Percentiles rank a stretch among this genome's conserved stretches.
Evolutionary conservation across 1,140 invertebrate species (phyloP).

Genomic region (Teleopsis dalmanni): DNA sequence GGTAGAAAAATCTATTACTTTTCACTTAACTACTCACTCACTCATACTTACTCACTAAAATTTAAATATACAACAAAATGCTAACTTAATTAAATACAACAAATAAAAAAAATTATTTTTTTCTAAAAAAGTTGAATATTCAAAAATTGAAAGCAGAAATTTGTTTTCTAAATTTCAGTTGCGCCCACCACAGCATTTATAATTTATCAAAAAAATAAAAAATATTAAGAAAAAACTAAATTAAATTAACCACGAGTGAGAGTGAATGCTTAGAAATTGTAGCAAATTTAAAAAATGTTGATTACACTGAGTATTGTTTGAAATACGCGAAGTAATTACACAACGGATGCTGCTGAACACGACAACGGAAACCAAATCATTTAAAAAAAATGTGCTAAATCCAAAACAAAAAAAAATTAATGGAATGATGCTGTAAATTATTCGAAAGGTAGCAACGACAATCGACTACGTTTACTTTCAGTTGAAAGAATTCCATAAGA

Average conservation of each 20-base stretch:
- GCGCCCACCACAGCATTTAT: neutral
- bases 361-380: neutral
- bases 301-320: neutral
- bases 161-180: slow-evolving; percentile 11
- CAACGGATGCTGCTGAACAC: neutral
- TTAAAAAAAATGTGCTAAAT: neutral
- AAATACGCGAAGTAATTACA: neutral
- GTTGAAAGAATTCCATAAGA: neutral
- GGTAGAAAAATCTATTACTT: too few species aligned
- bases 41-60: neutral
- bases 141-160: slow-evolving; percentile 4
- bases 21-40: neutral
- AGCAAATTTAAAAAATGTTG: too few species aligned
- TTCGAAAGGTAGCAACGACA: too few species aligned
- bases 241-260: too few species aligned
- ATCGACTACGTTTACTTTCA: too few species aligned
- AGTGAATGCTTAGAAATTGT: too few species aligned
- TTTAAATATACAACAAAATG: neutral
- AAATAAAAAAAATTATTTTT: neutral
- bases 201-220: too few species aligned
- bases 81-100: neutral
- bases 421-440: too few species aligned
- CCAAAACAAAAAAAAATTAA: too few species aligned
- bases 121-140: neutral
- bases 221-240: too few species aligned